These are phyloP conservation scores for Cancer borealis DNA, from an alignment of 2,888 invertebrate genomes.

Conservation along the genomic window DNA sequence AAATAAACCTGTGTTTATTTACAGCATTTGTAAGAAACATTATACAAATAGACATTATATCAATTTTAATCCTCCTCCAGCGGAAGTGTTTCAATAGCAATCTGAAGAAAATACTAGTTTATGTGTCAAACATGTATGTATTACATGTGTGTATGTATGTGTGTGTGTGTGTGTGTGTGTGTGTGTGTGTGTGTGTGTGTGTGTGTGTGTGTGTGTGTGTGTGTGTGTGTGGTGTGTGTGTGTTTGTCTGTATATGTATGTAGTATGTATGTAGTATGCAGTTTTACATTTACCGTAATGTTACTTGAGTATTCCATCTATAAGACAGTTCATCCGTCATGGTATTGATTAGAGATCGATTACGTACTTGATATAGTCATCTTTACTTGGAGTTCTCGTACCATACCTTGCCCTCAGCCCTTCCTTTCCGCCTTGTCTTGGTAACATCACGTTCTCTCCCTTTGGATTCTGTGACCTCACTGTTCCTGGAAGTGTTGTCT, in stretches of 20 bases:
- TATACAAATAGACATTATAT: background rate
- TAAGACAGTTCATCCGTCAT: background rate
- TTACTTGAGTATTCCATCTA: background rate
- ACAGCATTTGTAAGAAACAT: background rate
- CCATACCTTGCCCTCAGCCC: background rate
- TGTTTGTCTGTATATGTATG: background rate
- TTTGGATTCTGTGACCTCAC: background rate
- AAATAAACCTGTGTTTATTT: background rate
- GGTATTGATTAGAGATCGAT: background rate
- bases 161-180: constrained; percentile 20
- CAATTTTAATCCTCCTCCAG: background rate
- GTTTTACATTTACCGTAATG: background rate
- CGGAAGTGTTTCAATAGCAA: background rate
- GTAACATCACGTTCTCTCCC: background rate
- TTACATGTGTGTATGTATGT: background rate
- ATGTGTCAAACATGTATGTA: background rate
- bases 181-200: background rate
- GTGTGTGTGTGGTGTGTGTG: background rate
- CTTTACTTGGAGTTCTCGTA: background rate
- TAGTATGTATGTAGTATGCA: no score
- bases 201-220: background rate
- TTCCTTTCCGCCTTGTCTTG: background rate
- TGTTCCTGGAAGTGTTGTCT: background rate
- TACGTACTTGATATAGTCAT: background rate
- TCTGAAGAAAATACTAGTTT: background rate